phyloP scores from a whole-genome alignment of 2,888 invertebrate genomes.

The Scaptomyza polygonia region DNA sequence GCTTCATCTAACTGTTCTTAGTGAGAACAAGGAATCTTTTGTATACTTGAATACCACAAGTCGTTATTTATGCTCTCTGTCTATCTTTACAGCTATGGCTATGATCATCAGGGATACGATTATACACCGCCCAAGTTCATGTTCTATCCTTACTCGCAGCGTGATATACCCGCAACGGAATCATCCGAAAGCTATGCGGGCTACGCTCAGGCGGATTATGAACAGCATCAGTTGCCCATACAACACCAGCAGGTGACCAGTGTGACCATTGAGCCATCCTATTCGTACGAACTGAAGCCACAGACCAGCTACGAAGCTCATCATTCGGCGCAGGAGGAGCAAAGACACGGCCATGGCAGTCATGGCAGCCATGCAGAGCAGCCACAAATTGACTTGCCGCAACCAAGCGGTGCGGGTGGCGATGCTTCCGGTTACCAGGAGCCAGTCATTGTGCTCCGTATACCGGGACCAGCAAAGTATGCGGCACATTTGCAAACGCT shows the following conservation, averaged over 20 bases:
- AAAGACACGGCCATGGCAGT: background rate
- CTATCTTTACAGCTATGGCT: constrained; percentile 82
- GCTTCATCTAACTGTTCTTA: no score
- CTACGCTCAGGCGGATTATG: constrained; percentile 60
- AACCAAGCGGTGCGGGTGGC: constrained; percentile 21
- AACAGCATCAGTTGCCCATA: constrained; percentile 39
- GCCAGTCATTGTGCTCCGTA: constrained; percentile 83
- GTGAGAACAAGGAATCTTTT: no score
- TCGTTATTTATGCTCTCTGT: background rate
- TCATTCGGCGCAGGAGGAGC: constrained; percentile 34
- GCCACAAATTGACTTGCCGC: constrained; percentile 69
- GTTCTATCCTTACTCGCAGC: constrained; percentile 89
- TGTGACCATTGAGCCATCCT: constrained; percentile 87
- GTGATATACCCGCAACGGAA: constrained; percentile 85
- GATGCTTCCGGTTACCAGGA: constrained; percentile 72
- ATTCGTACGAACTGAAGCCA: constrained; percentile 84
- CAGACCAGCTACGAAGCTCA: constrained; percentile 68
- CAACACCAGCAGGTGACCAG: constrained; percentile 71
- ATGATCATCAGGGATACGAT: constrained; percentile 80
- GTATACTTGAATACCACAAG: no score
- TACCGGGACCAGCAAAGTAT: constrained; percentile 84
- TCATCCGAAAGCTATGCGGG: constrained; percentile 60
- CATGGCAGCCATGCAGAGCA: constrained; percentile 50
- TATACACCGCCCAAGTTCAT: constrained; percentile 86
- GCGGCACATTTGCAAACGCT: constrained; percentile 83